phyloP scores from a whole-genome alignment of 2,113 vertebrate genomes.

The Eudyptes chrysolophus region DNA sequence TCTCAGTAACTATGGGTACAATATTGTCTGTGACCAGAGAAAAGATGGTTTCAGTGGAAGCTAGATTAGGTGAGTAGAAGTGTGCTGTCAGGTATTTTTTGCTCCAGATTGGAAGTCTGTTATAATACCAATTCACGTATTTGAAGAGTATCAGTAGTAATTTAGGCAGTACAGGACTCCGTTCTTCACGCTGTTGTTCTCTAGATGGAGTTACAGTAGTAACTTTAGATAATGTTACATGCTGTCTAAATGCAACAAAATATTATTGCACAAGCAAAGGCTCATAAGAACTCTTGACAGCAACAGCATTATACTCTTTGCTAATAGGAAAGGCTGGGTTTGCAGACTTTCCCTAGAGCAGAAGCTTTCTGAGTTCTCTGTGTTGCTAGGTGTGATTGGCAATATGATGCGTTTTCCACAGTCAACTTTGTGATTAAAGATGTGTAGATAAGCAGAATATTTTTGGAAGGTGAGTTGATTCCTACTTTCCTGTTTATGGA shows the following conservation, averaged over 20 bases:
- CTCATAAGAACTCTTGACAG: neutral
- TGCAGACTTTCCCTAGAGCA: neutral
- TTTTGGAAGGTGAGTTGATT: neutral
- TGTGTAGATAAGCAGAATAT: neutral
- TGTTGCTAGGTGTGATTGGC: neutral
- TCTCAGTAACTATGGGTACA: rapidly evolving
- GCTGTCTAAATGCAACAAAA: neutral
- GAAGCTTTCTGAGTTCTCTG: neutral
- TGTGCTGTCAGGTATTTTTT: neutral
- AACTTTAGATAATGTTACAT: neutral
- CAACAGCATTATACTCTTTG: neutral
- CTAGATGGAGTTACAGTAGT: neutral
- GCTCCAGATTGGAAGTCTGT: neutral
- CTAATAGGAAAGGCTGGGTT: neutral
- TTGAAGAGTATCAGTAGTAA: neutral
- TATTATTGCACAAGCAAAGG: neutral
- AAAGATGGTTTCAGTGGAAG: neutral
- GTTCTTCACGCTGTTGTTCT: rapidly evolving
- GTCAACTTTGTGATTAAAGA: neutral
- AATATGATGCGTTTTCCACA: neutral
- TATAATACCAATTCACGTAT: neutral
- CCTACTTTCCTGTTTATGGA: neutral
- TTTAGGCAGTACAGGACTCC: neutral
- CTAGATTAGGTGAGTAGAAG: neutral
- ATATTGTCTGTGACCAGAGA: neutral